Conservation (phyloP, 2,888 invertebrate species). For the Andrena hattorfiana region DNA sequence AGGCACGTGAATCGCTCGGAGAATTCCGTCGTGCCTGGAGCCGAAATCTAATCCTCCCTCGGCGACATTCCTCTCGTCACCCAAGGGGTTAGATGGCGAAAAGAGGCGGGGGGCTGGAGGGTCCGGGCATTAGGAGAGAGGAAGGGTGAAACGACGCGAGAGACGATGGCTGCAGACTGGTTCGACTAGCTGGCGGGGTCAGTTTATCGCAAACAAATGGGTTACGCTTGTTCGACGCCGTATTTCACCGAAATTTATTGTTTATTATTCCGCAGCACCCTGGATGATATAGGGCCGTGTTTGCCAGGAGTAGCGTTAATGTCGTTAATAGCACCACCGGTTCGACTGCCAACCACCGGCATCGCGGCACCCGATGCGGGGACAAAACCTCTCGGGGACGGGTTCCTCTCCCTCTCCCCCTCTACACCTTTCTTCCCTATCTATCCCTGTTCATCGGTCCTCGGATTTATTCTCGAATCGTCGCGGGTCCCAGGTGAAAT, state of each 20-base stretch:
- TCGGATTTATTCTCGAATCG: conserved; percentile 49
- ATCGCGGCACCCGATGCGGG: conserved; percentile 63
- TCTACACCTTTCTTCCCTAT: neutral
- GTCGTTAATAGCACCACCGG: conserved; percentile 83
- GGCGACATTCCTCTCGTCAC: conserved; percentile 22
- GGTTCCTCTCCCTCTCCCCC: conserved; percentile 48
- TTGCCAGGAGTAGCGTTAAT: conserved; percentile 83
- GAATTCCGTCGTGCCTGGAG: neutral
- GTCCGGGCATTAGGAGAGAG: conserved; percentile 17
- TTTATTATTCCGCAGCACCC: conserved; percentile 81
- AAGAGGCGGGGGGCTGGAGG: conserved; percentile 11
- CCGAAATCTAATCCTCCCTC: conserved; percentile 28
- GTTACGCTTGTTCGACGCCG: conserved; percentile 83
- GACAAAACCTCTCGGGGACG: conserved; percentile 62
- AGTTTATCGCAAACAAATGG: conserved; percentile 85
- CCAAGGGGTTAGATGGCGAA: conserved; percentile 3
- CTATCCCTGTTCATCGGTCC: conserved; percentile 1
- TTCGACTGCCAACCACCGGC: conserved; percentile 72
- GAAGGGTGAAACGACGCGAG: conserved; percentile 67
- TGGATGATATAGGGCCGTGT: conserved; percentile 82
- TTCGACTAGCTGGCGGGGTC: conserved; percentile 82
- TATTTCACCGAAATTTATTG: conserved; percentile 84
- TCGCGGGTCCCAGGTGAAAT: conserved; percentile 42
- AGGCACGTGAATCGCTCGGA: neutral
- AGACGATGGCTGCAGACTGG: conserved; percentile 78